Evolutionary conservation across 2,888 invertebrate genomes (phyloP), one percentile per base, ranked within the genome.

Genomic region (Operophtera brumata): DNA sequence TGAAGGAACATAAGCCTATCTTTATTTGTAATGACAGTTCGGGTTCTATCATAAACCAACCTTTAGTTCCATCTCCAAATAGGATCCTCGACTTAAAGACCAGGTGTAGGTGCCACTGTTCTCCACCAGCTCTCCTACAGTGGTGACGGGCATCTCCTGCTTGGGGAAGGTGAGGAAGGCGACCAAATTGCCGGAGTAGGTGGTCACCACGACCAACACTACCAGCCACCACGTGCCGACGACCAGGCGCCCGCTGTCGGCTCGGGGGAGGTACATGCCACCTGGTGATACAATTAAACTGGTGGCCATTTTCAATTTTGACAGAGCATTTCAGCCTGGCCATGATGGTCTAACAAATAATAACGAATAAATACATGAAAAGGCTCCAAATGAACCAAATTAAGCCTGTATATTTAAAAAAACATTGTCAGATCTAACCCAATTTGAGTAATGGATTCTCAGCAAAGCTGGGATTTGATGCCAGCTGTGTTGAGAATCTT

Each of bases 161-260:
- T 95, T 95, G 0, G 97, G 97, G 75, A 97, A 97, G 0, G 97
- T 97, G 37, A 97, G 91, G 79, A 97, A 97, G 0, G 97, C 97
- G 0, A 97, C 97, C 65, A 98, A 91, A 83, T 96, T 97, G 1
- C 97, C 97, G 49, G 96, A 96, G 78, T 97, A 98, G 0, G 97
- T 97, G 12, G 97, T 97, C 0, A 97, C 95, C 13, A 97, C 91
- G 0, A 97, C 95, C 59, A 97, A 91, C 0, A 97, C 97, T 0
- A 96, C 96, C 43, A 97, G 80, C 97, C 97, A 97, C 97, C 97
- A 98, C 1, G 96, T 94, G 0, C 96, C 96, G 0, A 97, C 93
- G 2, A 97, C 92, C 6, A 97, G 80, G 6, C 97, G 93, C 2
- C 96, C 96, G 67, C 97, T 97, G 75, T 96, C 96, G 0, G 96